Conservation (phyloP, 1,140 invertebrate genomes). For the Dreissena polymorpha region DNA sequence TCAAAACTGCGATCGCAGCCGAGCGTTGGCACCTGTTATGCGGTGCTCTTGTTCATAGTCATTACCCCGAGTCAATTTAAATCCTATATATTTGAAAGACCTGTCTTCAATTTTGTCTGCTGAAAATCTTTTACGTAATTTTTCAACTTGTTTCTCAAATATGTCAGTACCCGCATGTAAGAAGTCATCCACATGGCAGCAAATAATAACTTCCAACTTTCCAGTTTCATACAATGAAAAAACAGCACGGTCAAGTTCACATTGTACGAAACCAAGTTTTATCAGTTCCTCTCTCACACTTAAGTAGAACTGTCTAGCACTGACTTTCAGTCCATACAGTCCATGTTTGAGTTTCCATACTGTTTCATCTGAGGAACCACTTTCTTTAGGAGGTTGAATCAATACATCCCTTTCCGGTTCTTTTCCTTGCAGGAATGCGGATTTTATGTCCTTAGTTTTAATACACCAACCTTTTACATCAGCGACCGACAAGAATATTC, state of each 20-base stretch:
- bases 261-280: slow-evolving; percentile 31
- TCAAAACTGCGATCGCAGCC: too few relatives aligned
- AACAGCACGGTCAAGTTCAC: slow-evolving; percentile 33
- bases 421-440: slow-evolving; percentile 56
- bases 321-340: slow-evolving; percentile 54
- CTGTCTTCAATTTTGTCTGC: slow-evolving; percentile 55
- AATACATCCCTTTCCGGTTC: slow-evolving; percentile 46
- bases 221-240: slow-evolving; percentile 33
- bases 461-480: slow-evolving; percentile 50
- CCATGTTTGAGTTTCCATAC: slow-evolving; percentile 57
- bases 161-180: slow-evolving; percentile 40
- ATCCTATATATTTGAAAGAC: slow-evolving; percentile 54
- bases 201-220: slow-evolving; percentile 40
- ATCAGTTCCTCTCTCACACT: slow-evolving; percentile 42
- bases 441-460: slow-evolving; percentile 59
- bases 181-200: slow-evolving; percentile 52
- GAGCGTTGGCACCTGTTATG: too few relatives aligned
- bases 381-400: slow-evolving; percentile 49
- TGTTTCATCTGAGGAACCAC: slow-evolving; percentile 7
- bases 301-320: slow-evolving; percentile 46
- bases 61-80: slow-evolving; percentile 32
- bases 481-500: slow-evolving; percentile 48
- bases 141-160: slow-evolving; percentile 39
- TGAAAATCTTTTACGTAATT: slow-evolving; percentile 53
- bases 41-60: too few relatives aligned